Percentiles rank a stretch among this genome's conserved stretches.
These are phyloP conservation scores for Phortica okadai DNA, from an alignment of 2,888 invertebrate species.

Conservation along the genomic window DNA sequence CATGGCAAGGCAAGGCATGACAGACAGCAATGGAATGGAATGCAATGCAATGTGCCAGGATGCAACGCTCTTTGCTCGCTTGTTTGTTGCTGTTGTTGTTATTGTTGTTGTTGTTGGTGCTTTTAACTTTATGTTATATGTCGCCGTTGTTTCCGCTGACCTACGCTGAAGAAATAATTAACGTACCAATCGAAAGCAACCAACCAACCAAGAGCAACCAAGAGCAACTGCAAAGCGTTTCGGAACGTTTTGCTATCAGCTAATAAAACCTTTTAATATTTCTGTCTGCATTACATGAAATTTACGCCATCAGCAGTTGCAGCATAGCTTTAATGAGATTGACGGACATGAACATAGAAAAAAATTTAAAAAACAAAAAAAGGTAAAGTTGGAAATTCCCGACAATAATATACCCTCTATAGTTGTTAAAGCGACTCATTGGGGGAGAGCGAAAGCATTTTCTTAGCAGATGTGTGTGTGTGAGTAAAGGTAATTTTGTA, in stretches of 20 bases:
- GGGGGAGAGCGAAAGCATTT: no score
- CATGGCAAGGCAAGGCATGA: conserved; percentile 55
- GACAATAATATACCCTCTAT: no score
- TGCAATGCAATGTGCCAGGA: not conserved
- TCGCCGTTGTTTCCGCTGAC: conserved; percentile 8
- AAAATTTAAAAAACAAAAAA: conserved; percentile 3
- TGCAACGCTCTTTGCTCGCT: conserved; percentile 33
- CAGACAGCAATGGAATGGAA: conserved; percentile 45
- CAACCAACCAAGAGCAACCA: no score
- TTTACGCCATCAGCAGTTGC: conserved; percentile 51
- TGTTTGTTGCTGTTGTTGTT: conserved; percentile 35
- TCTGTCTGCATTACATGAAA: conserved; percentile 39
- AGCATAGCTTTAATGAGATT: conserved; percentile 26
- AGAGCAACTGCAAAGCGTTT: no score
- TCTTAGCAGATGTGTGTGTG: no score
- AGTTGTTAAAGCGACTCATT: no score
- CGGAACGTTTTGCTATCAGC: conserved; percentile 26
- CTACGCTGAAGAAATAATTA: conserved; percentile 13
- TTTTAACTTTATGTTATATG: conserved; percentile 29
- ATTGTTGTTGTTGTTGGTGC: conserved; percentile 24
- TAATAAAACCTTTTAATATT: conserved; percentile 28
- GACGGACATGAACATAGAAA: conserved; percentile 21
- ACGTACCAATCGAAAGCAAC: not conserved
- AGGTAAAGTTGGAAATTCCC: not conserved
- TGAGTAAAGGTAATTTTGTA: no score